Evolutionary conservation across 1,140 invertebrate genomes (phyloP), one percentile per base, ranked within the genome.

Genomic region (Phymorhynchus buccinoides): DNA sequence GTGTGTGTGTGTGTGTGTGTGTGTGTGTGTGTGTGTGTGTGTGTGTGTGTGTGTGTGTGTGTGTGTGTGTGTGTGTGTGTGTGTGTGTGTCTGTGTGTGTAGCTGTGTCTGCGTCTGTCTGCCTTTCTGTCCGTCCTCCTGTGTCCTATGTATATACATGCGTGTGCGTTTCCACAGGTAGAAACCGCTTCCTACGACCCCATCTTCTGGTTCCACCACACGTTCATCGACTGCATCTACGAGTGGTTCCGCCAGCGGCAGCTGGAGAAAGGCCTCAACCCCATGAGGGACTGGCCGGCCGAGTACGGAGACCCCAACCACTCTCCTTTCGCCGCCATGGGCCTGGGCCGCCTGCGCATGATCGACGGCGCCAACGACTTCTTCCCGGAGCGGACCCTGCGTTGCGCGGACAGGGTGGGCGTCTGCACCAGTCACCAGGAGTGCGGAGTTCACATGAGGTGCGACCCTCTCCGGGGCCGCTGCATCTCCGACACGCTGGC

Each of bases 201-300:
- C 0, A 84, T 89, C 32, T 89, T 88, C 77, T 89, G 87, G 87
- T 87, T 89, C 44, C 88, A 88, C 83, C 89, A 89, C 78, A 77
- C 86, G 12, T 87, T 62, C 48, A 73, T 88, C 1, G 89, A 89
- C 85, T 89, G 89, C 52, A 41, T 89, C 27, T 89, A 87, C 82
- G 89, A 89, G 32, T 48, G 79, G 66, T 89, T 88, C 79, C 84
- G 86, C 14, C 42, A 86, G 7, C 56, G 73, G 9, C 88, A 91
- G 73, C 88, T 88, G 44, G 22, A 44, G 30, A 35, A 62, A 9
- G 88, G 85, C 7, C 83, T 86, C 27, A 85, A 88, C 41, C 86
- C 87, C 35, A 84, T 82, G 73, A 52, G 77, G 3, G 88, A 89
- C 83, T 89, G 86, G 85, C 88, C 88, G 3, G 30, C n/a, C 1